Evolutionary conservation across 2,888 invertebrate species (phyloP).

Genomic region (Sympetrum striolatum): DNA sequence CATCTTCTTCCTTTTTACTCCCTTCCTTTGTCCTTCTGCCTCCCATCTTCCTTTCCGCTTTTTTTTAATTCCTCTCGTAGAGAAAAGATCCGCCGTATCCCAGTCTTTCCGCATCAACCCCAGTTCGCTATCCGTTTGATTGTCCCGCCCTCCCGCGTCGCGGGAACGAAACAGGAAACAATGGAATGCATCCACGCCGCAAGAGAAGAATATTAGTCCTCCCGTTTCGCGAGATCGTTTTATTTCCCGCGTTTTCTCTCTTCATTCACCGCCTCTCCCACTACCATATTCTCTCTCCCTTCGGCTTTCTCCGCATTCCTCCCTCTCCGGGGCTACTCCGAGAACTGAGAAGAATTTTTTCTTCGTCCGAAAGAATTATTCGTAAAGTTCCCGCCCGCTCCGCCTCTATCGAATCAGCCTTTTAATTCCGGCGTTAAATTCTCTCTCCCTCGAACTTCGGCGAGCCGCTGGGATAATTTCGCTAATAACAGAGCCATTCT

Average conservation of each 20-base stretch:
- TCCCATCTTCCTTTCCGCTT: neutral
- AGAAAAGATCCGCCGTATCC: neutral
- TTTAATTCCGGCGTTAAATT: neutral
- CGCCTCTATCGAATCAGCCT: neutral
- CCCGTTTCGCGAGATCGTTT: neutral
- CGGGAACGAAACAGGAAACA: neutral
- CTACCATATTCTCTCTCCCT: neutral
- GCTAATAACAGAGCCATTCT: neutral
- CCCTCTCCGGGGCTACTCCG: neutral
- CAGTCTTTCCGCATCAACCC: neutral
- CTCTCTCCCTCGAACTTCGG: neutral
- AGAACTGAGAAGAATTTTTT: neutral
- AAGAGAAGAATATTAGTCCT: conserved; percentile 8
- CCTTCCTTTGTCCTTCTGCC: neutral
- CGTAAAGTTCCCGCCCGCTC: neutral
- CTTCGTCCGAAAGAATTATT: neutral
- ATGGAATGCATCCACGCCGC: neutral
- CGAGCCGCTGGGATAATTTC: neutral
- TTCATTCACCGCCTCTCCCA: neutral
- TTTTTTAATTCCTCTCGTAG: neutral
- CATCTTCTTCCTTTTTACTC: neutral
- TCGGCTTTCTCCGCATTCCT: neutral
- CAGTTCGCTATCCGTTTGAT: neutral
- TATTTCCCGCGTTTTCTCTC: neutral
- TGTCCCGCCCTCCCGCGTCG: neutral